These are phyloP conservation scores for Oophaga sylvatica DNA, from an alignment of 2,797 vertebrate species.

Conservation along the genomic window DNA sequence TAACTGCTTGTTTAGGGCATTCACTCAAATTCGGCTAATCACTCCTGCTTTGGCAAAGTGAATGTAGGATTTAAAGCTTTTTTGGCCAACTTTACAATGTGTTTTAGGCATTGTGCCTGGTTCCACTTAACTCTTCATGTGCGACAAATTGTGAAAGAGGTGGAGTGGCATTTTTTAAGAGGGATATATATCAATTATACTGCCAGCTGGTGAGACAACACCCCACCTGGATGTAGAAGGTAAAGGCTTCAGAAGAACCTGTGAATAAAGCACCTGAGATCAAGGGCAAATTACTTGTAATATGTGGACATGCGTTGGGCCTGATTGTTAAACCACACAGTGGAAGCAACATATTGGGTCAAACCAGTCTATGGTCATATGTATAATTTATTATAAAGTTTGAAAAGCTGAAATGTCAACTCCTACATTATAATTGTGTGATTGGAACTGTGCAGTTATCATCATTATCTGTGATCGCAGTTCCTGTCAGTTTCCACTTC, in stretches of 20 bases:
- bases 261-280: constrained; percentile 46
- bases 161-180: constrained; percentile 60
- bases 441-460: no score
- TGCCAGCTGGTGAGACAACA: constrained; percentile 81
- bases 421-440: no score
- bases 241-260: constrained; percentile 72
- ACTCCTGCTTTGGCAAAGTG: constrained; percentile 9
- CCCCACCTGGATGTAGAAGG: constrained; percentile 70
- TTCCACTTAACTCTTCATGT: constrained; percentile 70
- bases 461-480: no score
- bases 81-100: constrained; percentile 14
- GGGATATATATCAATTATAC: constrained; percentile 44
- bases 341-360: no score
- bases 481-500: no score
- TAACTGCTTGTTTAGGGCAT: constrained; percentile 20
- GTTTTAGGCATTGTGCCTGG: background rate
- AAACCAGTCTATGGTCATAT: no score
- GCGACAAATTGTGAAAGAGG: constrained; percentile 63
- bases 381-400: no score
- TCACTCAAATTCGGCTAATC: background rate
- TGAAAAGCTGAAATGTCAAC: no score
- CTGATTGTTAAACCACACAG: no score
- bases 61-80: background rate
- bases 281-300: no score
- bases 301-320: no score